Evolutionary conservation across 1,140 invertebrate species (phyloP), one percentile per base, ranked within the genome.

Genomic region (Hirudo medicinalis): DNA sequence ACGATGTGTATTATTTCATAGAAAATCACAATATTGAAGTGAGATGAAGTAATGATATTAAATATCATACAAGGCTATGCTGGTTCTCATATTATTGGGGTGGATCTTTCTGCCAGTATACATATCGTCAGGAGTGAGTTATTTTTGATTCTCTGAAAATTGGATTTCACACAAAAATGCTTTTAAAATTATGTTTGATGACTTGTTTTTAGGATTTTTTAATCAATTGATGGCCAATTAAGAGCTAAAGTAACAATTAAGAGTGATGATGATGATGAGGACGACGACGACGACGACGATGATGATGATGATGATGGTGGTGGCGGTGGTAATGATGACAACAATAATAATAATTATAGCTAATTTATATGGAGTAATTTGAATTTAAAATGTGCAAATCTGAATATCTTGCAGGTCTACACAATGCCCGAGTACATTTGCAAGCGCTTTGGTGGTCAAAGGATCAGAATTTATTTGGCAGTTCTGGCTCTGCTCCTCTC

Each of bases 361-460:
- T 36, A 36, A 36, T 36, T 36, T 36, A 36, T 36, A 36, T 3
- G 32, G 32, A 36, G 2, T 36, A 6, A 49, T 17, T 54, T n/a
- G 27, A 71, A 15, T 74, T 9, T 60, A 66, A n/a, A 54, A 57
- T 29, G 27, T 43, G 40, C 27, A 15, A 19, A 67, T 40, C 54
- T 2, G 43, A 27, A 2, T 70, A 29, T 70, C 55, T 72, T 71
- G 13, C 70, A 84, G 83, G 81, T 87, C 25, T 86, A 80, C 76
- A 87, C 86, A 9, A 85, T 87, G 82, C 86, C 86, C 4, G 86
- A 87, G 75, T 87, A 86, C 76, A 77, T 87, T 54, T 80, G 82
- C 69, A 82, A 83, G 70, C 77, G 86, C 69, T 87, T 86, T 76
- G 86, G 86, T 40, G 85, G 86, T 40, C 78, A 85, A 71, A 76